phyloP scores from a whole-genome alignment of 2,113 vertebrate species.

The Podilymbus podiceps region DNA sequence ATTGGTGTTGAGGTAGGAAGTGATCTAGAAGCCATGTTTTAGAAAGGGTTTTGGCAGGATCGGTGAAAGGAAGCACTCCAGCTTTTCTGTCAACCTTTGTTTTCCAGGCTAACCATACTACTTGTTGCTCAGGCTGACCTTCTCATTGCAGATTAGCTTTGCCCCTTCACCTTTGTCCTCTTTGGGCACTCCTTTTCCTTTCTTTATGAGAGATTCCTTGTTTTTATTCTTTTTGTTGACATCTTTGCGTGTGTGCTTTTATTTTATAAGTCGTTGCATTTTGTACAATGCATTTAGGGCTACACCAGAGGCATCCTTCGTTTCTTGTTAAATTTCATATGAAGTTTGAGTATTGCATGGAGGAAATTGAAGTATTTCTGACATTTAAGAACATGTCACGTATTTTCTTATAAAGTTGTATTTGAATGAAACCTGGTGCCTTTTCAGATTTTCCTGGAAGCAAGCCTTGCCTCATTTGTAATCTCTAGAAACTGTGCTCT shows the following conservation, averaged over 20 bases:
- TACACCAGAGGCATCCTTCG: not conserved
- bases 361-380: not conserved
- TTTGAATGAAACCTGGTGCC: not conserved
- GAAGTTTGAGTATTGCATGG: not conserved
- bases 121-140: conserved; percentile 34
- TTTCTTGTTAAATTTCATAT: not conserved
- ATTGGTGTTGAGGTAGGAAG: not conserved
- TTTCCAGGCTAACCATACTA: conserved; percentile 36
- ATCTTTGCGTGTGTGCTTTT: not conserved
- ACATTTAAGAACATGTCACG: not conserved
- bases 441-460: not conserved
- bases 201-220: not conserved
- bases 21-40: conserved; percentile 20
- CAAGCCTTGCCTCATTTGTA: not conserved
- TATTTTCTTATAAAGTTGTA: not conserved
- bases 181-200: not conserved
- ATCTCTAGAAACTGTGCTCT: not conserved
- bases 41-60: not conserved
- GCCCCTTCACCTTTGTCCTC: conserved; percentile 50
- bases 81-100: conserved; percentile 58
- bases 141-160: conserved; percentile 50
- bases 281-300: not conserved
- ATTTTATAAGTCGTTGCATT: not conserved
- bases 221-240: not conserved
- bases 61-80: conserved; percentile 17